Conservation (phyloP, 2,113 vertebrate species). For the Phylloscopus trochiloides region DNA sequence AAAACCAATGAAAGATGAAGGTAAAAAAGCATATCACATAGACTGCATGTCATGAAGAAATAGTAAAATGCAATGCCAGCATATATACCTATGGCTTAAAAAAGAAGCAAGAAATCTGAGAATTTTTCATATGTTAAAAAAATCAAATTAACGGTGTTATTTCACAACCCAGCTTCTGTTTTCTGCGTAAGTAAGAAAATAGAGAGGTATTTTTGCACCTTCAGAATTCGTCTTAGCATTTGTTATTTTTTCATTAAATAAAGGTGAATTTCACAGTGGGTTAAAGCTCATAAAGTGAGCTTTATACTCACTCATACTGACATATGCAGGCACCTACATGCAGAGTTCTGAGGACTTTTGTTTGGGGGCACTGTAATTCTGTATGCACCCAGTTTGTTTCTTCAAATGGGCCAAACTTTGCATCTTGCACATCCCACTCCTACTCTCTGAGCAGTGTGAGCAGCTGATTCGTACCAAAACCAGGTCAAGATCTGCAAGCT, state of each 20-base stretch:
- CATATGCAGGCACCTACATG: background rate
- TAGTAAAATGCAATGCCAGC: background rate
- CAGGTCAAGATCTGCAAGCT: background rate
- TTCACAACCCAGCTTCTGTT: background rate
- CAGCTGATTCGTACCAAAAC: background rate
- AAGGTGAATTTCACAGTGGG: background rate
- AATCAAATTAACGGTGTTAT: background rate
- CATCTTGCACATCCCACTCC: background rate
- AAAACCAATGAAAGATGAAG: background rate
- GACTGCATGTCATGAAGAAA: background rate
- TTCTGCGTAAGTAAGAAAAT: background rate
- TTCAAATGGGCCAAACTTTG: background rate
- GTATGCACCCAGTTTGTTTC: rapidly evolving
- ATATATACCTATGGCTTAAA: background rate
- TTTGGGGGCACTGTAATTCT: background rate
- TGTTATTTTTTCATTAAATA: background rate
- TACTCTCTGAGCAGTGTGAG: background rate
- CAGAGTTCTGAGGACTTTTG: background rate
- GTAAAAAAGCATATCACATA: background rate
- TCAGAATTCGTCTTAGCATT: background rate
- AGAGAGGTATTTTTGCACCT: background rate
- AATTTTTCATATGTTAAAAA: background rate
- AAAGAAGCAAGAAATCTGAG: background rate
- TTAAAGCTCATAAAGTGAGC: background rate
- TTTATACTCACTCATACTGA: too few relatives aligned